Evolutionary conservation across 2,888 invertebrate genomes (phyloP).

Genomic region (Branchellion lobata): DNA sequence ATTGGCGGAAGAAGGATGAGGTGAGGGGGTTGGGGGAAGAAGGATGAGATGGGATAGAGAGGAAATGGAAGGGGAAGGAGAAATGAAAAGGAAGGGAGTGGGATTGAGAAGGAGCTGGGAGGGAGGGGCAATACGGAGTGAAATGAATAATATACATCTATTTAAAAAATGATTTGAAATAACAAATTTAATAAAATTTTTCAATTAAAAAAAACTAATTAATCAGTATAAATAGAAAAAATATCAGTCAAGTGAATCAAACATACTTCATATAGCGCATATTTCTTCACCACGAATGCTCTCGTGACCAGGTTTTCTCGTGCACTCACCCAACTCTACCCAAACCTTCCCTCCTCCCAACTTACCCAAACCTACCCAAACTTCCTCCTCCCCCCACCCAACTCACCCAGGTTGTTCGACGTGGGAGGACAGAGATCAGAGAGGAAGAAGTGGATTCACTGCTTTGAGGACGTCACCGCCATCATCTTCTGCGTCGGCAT

Average conservation of each 20-base stretch:
- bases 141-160: too few species aligned
- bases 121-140: too few species aligned
- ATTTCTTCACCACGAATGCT: not conserved
- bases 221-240: too few species aligned
- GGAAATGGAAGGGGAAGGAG: too few species aligned
- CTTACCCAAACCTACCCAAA: not conserved
- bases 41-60: too few species aligned
- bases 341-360: too few species aligned
- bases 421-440: constrained; percentile 43
- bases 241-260: not conserved
- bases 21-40: constrained; percentile 12
- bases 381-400: not conserved
- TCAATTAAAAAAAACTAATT: too few species aligned
- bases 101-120: too few species aligned
- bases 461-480: constrained; percentile 42
- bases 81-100: too few species aligned
- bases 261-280: not conserved
- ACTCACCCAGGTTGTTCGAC: constrained; percentile 41
- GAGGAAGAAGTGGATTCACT: constrained; percentile 42
- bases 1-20: constrained; percentile 1
- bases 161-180: too few species aligned
- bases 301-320: not conserved
- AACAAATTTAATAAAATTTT: too few species aligned
- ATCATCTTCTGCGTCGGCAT: constrained; percentile 39
- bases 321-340: not conserved